Evolutionary conservation across 2,888 invertebrate genomes (phyloP).

Genomic region (Lycocerus yunnanus): DNA sequence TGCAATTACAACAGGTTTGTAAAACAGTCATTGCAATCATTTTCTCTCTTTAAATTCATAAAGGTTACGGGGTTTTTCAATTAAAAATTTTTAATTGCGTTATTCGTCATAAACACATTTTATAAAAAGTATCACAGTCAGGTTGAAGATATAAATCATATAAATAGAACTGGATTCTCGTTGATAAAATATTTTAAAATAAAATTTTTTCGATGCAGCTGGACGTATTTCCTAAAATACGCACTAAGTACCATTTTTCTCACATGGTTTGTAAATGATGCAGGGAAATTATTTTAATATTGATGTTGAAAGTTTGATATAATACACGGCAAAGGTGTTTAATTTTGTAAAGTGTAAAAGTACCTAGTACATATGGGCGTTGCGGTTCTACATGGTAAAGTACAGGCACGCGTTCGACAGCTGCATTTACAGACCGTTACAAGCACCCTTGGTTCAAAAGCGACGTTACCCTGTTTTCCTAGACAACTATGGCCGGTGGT

Average conservation of each 20-base stretch:
- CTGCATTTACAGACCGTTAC: constrained; percentile 47
- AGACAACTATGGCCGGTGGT: constrained; percentile 26
- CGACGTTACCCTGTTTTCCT: constrained; percentile 27
- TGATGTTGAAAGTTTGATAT: not conserved
- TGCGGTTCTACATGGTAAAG: constrained; percentile 39
- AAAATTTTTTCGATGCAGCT: not conserved
- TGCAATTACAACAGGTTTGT: not conserved
- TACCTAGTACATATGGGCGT: constrained; percentile 33
- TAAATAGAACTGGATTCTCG: not conserved
- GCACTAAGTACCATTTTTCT: not conserved
- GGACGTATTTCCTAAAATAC: not conserved
- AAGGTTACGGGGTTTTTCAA: not conserved
- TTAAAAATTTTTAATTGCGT: not conserved
- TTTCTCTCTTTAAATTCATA: not conserved
- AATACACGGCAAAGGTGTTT: not conserved
- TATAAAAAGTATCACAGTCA: no score
- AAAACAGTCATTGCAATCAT: not conserved
- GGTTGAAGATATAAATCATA: not conserved
- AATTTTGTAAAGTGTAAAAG: constrained; percentile 19
- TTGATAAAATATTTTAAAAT: not conserved
- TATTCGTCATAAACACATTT: no score
- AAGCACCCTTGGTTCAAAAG: constrained; percentile 34
- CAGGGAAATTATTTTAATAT: not conserved
- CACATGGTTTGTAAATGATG: not conserved
- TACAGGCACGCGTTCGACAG: constrained; percentile 49